Conservation (phyloP, 2,888 invertebrate genomes). For the Callosobruchus maculatus region DNA sequence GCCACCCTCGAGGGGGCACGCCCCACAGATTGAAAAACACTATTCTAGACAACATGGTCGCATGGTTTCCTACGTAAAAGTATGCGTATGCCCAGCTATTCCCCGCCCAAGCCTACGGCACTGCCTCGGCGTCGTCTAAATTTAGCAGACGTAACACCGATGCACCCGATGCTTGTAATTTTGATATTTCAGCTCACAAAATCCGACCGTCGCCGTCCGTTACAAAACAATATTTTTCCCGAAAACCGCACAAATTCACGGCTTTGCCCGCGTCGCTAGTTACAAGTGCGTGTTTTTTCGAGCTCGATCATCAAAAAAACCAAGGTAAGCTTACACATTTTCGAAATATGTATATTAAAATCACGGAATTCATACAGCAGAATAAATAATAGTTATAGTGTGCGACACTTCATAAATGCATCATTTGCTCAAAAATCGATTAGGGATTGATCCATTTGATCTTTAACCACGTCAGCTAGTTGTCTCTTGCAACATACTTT, state of each 20-base stretch:
- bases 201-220: background rate
- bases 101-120: background rate
- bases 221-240: background rate
- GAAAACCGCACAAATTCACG: background rate
- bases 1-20: too few species aligned
- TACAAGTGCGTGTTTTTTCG: background rate
- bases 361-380: background rate
- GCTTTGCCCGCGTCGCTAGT: background rate
- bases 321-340: background rate
- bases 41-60: too few species aligned
- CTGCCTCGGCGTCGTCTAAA: background rate
- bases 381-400: background rate
- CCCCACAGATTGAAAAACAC: too few species aligned
- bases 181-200: background rate
- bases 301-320: background rate
- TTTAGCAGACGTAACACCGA: background rate
- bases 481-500: background rate
- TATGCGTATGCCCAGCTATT: background rate
- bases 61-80: too few species aligned
- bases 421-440: background rate
- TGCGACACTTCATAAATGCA: background rate
- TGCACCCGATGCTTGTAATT: background rate
- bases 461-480: background rate
- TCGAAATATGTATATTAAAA: background rate
- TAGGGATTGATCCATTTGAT: background rate